Evolutionary conservation across 2,797 vertebrate genomes (phyloP).

Genomic region (Chiroxiphia lanceolata): DNA sequence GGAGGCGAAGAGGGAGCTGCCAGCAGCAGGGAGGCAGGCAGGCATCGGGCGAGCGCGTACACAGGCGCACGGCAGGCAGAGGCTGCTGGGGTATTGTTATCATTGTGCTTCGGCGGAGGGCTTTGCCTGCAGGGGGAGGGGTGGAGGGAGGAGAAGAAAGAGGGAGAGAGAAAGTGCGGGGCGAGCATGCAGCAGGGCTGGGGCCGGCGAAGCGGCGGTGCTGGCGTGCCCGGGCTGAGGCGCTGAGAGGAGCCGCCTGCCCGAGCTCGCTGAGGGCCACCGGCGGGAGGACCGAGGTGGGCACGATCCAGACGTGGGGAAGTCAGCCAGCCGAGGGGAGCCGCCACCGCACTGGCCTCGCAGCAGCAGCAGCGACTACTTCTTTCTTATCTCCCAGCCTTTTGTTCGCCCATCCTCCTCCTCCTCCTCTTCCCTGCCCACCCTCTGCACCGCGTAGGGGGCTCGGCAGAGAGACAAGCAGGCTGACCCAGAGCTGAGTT

Average conservation of each 20-base stretch:
- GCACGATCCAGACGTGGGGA: slow-evolving; percentile 9
- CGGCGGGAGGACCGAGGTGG: slow-evolving; percentile 5
- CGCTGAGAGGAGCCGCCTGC: slow-evolving; percentile 24
- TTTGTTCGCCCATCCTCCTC: slow-evolving; percentile 59
- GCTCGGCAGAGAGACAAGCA: slow-evolving; percentile 15
- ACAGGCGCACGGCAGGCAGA: slow-evolving; percentile 5
- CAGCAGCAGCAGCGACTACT: slow-evolving; percentile 31
- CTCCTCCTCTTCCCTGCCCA: slow-evolving; percentile 39
- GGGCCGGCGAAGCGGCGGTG: not conserved
- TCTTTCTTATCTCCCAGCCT: slow-evolving; percentile 52
- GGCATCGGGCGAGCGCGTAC: slow-evolving; percentile 42
- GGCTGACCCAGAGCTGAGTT: slow-evolving; percentile 54
- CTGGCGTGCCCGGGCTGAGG: not conserved
- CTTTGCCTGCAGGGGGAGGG: slow-evolving; percentile 38
- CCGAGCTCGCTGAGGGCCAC: slow-evolving; percentile 23
- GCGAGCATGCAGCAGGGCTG: slow-evolving; percentile 40
- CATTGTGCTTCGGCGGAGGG: slow-evolving; percentile 39
- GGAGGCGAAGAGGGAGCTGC: slow-evolving; percentile 45
- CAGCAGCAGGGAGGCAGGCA: not conserved
- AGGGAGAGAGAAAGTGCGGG: slow-evolving; percentile 41
- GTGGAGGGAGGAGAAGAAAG: slow-evolving; percentile 50
- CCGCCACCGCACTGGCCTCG: slow-evolving; percentile 14
- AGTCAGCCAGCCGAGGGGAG: not conserved
- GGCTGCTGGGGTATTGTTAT: slow-evolving; percentile 60
- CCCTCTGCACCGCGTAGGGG: slow-evolving; percentile 43